Base-by-base conservation (phyloP, 2,113 vertebrate genomes). In the Hemibagrus wyckioides region DNA sequence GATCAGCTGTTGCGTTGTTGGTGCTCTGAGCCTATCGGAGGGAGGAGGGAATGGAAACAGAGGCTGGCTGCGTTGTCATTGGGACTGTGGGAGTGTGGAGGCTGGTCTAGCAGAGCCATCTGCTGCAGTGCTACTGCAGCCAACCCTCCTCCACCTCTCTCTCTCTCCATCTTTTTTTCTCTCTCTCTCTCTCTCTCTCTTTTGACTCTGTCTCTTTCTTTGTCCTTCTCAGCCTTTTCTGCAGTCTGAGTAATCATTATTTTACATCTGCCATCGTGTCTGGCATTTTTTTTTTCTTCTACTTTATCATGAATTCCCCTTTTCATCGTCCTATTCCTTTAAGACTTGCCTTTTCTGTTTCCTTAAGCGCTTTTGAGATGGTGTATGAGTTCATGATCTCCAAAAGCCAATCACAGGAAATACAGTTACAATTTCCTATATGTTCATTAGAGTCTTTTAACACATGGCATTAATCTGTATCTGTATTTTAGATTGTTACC, bases 121-220 rank as follows among this genome's bases (percentile, higher is more conserved):
- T 90, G 87, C 90, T 85, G 86, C 88, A 89, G 90, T 89, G 77
- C 57, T 61, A 41, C 86, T 90, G 84, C 85, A 89, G 90, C 81
- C 88, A 87, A 80, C 19, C 86, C 67, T 87, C 73, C 36, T 80
- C 80, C 71, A 56, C 36, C 4, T 67, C 21, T 48, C 83, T 59
- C 65, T 73, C 11, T 65, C 3, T 79, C 65, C 65, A 54, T 82
- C 30, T 54, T 36, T 67, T 67, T 57, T 28, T 23, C 82, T 23
- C 71, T 50, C n/a, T 25, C 39, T 44, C 19, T n/a, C 71, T n/a
- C 28, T 63, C 28, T 52, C 15, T 73, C 59, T 44, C 67, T 57
- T 54, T 50, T 28, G 36, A 8, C 50, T 86, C 36, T 48, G 41
- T 71, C 61, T 82, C 33, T 48, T 56, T 39, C 75, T 30, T 75